Percentiles rank a stretch among this genome's conserved stretches.
Conservation (phyloP, 2,113 vertebrate species). For the Orientallactaga bullata region DNA sequence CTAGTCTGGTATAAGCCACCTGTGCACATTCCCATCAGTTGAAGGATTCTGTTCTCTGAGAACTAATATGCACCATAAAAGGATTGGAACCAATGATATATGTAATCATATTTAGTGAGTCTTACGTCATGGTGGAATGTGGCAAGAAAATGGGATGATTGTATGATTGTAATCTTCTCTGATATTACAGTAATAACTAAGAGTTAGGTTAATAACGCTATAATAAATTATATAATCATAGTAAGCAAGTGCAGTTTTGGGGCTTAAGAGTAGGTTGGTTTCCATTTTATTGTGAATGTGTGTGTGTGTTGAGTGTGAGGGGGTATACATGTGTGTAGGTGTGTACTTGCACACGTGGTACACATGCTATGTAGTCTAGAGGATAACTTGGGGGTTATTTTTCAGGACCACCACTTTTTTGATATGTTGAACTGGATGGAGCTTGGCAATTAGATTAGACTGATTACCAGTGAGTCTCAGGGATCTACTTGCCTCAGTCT, state of each 20-base stretch:
- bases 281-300: too few relatives aligned
- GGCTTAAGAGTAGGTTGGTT: background rate
- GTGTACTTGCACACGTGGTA: too few relatives aligned
- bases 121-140: conserved; percentile 11
- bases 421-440: too few relatives aligned
- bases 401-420: too few relatives aligned
- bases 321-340: too few relatives aligned
- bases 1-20: background rate
- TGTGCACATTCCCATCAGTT: background rate
- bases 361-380: too few relatives aligned
- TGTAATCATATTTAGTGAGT: background rate
- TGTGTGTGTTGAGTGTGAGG: too few relatives aligned
- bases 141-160: conserved; percentile 11
- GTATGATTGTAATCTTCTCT: background rate
- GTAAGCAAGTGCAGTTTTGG: background rate
- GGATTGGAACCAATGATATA: background rate
- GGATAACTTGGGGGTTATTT: too few relatives aligned
- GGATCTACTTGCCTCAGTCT: too few relatives aligned
- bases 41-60: background rate
- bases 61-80: background rate
- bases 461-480: too few relatives aligned
- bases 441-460: too few relatives aligned
- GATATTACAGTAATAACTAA: background rate
- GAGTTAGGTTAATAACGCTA: background rate
- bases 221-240: background rate